Evolutionary conservation across 1,140 invertebrate species (phyloP).

Genomic region (Papilio helenus): DNA sequence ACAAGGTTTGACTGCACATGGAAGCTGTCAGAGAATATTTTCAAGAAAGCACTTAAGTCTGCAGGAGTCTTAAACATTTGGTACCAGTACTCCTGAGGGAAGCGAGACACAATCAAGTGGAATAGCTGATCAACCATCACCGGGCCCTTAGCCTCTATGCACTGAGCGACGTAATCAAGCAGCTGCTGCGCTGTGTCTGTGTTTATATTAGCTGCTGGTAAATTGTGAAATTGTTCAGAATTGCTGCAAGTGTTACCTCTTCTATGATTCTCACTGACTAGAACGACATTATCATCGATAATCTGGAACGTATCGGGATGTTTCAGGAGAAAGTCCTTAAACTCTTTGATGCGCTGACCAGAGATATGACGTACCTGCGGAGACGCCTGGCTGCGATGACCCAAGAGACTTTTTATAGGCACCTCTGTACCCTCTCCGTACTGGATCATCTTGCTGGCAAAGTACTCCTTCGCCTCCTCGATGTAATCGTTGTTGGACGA

Average conservation of each 20-base stretch:
- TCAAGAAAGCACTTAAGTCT: constrained; percentile 93
- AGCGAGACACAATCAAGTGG: constrained; percentile 89
- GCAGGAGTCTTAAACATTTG: constrained; percentile 93
- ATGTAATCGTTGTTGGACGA: constrained; percentile 92
- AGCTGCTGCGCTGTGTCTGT: constrained; percentile 89
- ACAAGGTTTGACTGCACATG: constrained; percentile 95
- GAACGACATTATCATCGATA: constrained; percentile 91
- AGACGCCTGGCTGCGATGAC: constrained; percentile 96
- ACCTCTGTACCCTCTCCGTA: constrained; percentile 95
- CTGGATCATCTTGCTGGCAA: constrained; percentile 94
- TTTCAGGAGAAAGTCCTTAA: constrained; percentile 94
- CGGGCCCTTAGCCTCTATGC: constrained; percentile 90
- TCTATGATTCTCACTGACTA: constrained; percentile 84
- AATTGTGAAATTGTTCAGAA: constrained; percentile 84
- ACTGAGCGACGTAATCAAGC: constrained; percentile 90
- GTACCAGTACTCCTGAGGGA: constrained; percentile 90
- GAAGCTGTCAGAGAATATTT: constrained; percentile 95
- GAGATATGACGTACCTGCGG: constrained; percentile 98
- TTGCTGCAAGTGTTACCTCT: constrained; percentile 83
- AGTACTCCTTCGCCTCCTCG: constrained; percentile 97
- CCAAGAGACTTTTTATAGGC: constrained; percentile 95
- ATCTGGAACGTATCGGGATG: constrained; percentile 95
- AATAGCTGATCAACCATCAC: constrained; percentile 94
- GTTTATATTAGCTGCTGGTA: constrained; percentile 91
- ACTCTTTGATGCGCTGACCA: constrained; percentile 96